Percentiles rank a stretch among this genome's conserved stretches.
These are phyloP conservation scores for Norana najaformis DNA, from an alignment of 2,888 invertebrate genomes.

Conservation along the genomic window DNA sequence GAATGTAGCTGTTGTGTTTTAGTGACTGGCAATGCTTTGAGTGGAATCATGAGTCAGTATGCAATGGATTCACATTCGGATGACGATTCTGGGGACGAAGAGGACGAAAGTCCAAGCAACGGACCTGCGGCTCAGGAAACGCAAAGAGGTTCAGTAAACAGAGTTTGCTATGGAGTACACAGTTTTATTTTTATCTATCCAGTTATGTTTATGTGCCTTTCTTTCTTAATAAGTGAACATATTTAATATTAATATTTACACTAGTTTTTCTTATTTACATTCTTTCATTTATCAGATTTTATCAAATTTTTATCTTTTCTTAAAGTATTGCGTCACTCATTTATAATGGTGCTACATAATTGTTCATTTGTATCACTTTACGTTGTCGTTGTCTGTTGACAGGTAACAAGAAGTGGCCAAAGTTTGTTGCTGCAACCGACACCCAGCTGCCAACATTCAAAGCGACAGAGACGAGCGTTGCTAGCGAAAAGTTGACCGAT, in stretches of 20 bases:
- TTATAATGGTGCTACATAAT: too few species aligned
- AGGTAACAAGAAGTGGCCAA: constrained; percentile 18
- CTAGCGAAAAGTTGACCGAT: background rate
- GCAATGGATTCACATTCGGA: constrained; percentile 32
- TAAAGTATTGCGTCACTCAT: too few species aligned
- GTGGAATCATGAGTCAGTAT: constrained; percentile 39
- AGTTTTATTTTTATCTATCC: background rate
- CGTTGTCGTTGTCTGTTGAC: background rate
- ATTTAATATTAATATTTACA: too few species aligned
- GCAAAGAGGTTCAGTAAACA: background rate
- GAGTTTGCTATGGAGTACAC: background rate
- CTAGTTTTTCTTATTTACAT: too few species aligned
- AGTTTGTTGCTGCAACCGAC: constrained; percentile 26
- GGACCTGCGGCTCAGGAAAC: background rate
- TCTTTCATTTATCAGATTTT: too few species aligned
- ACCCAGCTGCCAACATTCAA: background rate
- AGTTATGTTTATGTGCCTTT: too few species aligned
- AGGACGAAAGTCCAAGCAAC: background rate
- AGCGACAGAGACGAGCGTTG: background rate
- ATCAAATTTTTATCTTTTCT: too few species aligned
- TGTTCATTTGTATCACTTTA: too few species aligned
- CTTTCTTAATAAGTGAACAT: too few species aligned
- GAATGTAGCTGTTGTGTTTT: background rate
- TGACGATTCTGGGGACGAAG: constrained; percentile 28
- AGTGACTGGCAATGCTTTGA: constrained; percentile 34